phyloP scores from a whole-genome alignment of 2,113 vertebrate genomes.

The Myotis lucifugus region DNA sequence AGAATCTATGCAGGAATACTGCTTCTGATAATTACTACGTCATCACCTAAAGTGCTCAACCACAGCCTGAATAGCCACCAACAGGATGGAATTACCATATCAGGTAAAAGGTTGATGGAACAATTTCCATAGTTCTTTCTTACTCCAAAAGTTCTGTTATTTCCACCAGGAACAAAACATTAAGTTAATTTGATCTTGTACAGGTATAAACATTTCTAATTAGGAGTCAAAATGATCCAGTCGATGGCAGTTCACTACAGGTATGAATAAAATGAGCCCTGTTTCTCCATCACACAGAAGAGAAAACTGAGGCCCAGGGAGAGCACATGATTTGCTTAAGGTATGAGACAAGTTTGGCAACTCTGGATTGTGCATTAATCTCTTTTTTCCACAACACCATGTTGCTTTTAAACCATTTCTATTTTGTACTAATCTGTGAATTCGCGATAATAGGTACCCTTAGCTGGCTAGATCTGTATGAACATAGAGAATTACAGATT shows the following conservation, averaged over 20 bases:
- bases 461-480: conserved; percentile 29
- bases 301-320: neutral
- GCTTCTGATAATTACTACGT: neutral
- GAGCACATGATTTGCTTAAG: neutral
- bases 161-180: neutral
- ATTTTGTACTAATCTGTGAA: conserved; percentile 36
- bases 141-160: neutral
- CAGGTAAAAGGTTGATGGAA: too few relatives aligned
- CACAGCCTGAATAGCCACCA: neutral
- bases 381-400: neutral
- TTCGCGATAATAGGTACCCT: conserved; percentile 28
- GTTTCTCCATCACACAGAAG: neutral
- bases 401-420: conserved; percentile 18
- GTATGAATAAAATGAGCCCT: neutral
- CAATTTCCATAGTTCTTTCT: neutral
- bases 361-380: neutral
- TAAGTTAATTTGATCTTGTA: neutral
- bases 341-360: neutral
- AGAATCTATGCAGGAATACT: neutral
- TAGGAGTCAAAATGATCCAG: neutral
- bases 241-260: neutral
- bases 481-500: conserved; percentile 43
- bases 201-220: neutral
- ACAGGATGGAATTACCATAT: too few relatives aligned
- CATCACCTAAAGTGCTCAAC: neutral